A percentile compares a stretch with the other conserved stretches of the same genome.
Evolutionary conservation across 2,797 vertebrate species (phyloP).

Genomic region (Vespertilio murinus): DNA sequence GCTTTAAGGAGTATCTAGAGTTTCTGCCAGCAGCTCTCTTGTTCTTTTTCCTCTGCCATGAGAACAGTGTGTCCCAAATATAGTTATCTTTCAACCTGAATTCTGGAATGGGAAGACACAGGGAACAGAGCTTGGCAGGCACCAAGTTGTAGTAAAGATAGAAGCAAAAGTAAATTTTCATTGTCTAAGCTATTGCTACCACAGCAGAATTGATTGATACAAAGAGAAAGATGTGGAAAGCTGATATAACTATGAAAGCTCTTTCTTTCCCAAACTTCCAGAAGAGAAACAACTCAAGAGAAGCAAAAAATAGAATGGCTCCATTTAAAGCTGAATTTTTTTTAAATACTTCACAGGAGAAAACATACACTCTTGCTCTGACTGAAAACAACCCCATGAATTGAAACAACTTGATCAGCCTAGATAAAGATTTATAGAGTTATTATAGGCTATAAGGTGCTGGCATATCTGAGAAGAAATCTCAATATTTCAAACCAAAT

Average conservation of each 20-base stretch:
- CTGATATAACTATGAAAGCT: neutral
- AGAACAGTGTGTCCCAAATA: neutral
- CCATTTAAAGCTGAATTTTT: neutral
- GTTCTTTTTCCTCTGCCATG: neutral
- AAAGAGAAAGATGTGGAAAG: neutral
- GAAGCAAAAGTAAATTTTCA: neutral
- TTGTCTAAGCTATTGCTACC: neutral
- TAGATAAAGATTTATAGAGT: conserved; percentile 40
- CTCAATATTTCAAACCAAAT: conserved; percentile 1
- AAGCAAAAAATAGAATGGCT: neutral
- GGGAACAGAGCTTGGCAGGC: neutral
- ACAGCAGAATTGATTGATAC: neutral
- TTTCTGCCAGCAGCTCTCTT: neutral
- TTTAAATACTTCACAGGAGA: neutral
- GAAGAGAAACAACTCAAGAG: neutral
- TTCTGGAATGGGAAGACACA: neutral
- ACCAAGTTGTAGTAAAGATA: neutral
- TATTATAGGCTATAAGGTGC: neutral
- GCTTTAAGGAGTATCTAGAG: neutral
- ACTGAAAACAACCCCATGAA: conserved; percentile 20
- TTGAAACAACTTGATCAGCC: conserved; percentile 34
- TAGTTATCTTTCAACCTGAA: neutral
- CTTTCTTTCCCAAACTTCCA: neutral
- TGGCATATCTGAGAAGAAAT: conserved; percentile 5
- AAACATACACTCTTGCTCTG: neutral